Conservation (phyloP, 2,888 invertebrate genomes). For the Leptopterna dolabrata region DNA sequence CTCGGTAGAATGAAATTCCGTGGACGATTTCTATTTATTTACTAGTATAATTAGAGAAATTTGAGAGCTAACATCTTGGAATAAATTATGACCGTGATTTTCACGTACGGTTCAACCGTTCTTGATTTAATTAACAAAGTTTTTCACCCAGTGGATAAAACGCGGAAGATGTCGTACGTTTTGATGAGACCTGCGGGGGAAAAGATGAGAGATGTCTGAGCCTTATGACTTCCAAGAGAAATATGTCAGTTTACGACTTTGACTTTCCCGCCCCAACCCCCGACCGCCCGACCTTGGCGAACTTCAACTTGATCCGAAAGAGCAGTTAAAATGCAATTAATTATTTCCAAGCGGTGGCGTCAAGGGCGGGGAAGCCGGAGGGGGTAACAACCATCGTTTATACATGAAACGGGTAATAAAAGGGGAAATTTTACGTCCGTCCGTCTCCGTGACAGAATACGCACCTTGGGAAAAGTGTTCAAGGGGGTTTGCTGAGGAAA, state of each 20-base stretch:
- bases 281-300: background rate
- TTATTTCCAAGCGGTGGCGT: constrained; percentile 23
- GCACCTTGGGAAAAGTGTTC: background rate
- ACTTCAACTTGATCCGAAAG: constrained; percentile 24
- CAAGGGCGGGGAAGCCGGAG: background rate
- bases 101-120: background rate
- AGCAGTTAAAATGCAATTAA: constrained; percentile 51
- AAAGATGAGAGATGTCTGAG: constrained; percentile 38
- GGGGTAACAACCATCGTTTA: constrained; percentile 17
- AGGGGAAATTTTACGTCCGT: constrained; percentile 40
- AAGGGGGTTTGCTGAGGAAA: background rate
- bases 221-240: constrained; percentile 32
- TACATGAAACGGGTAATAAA: constrained; percentile 37
- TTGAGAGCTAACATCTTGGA: background rate
- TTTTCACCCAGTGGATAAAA: background rate
- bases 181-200: constrained; percentile 42
- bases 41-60: background rate
- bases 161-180: background rate
- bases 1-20: too few relatives aligned
- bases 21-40: too few relatives aligned
- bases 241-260: constrained; percentile 49
- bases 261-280: background rate
- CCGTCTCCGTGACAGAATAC: constrained; percentile 39
- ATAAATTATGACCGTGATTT: background rate
- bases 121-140: constrained; percentile 45